Conservation (phyloP, 2,888 invertebrate species). For the Stegophylla sp. region DNA sequence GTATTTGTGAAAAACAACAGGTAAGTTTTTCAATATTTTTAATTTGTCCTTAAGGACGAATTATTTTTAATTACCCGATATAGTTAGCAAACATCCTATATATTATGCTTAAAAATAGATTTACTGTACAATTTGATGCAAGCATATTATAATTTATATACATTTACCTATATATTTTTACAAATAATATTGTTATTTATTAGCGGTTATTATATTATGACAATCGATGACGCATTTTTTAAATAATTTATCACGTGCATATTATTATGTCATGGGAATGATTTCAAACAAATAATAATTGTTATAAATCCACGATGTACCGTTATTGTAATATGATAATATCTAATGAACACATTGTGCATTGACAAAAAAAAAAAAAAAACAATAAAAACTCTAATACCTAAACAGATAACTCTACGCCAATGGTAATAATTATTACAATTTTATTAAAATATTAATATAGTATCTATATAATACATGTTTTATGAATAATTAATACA, state of each 20-base stretch:
- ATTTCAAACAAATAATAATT: background rate
- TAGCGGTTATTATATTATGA: no score
- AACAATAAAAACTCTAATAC: background rate
- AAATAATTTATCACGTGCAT: slow-evolving; percentile 3
- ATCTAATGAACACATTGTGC: background rate
- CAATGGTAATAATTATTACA: no score
- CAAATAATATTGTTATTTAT: no score
- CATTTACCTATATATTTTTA: no score
- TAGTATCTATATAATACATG: no score
- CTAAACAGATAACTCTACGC: no score
- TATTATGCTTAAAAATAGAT: slow-evolving; percentile 10
- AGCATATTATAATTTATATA: background rate
- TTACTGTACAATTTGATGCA: background rate
- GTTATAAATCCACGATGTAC: background rate
- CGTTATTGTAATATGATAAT: background rate
- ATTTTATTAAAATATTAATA: no score
- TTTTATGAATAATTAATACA: no score
- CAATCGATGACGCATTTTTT: background rate
- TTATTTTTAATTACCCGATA: background rate
- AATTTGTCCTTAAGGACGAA: background rate
- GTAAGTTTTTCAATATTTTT: background rate
- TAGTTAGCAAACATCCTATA: background rate
- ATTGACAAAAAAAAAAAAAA: background rate
- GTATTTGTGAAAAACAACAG: background rate
- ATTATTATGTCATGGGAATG: no score